A percentile compares a stretch with the other conserved stretches of the same genome.
Evolutionary conservation across 2,888 invertebrate genomes (phyloP).

Genomic region (Elmis aenea): DNA sequence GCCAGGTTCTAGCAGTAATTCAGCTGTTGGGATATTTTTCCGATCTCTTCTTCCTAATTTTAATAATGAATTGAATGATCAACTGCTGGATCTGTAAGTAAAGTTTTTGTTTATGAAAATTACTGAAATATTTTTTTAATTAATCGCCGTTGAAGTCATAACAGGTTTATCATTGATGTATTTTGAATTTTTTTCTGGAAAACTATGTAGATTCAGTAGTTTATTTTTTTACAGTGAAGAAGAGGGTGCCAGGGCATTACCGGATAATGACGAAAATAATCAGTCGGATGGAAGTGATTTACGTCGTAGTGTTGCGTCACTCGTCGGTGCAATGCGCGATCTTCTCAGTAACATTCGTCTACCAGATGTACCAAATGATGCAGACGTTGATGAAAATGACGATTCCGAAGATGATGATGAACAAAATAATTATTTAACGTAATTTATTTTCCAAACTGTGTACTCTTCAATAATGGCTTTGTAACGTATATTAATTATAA

Average conservation of each 20-base stretch:
- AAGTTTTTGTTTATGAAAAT: neutral
- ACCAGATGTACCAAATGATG: slow-evolving; percentile 54
- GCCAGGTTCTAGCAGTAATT: slow-evolving; percentile 28
- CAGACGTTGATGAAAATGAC: slow-evolving; percentile 49
- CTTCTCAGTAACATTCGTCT: slow-evolving; percentile 61
- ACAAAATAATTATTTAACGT: slow-evolving; percentile 46
- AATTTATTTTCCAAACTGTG: too few species aligned
- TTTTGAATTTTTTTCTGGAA: too few species aligned
- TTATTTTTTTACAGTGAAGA: slow-evolving; percentile 21
- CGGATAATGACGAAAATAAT: slow-evolving; percentile 39
- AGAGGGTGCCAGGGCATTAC: slow-evolving; percentile 29
- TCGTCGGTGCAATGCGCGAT: slow-evolving; percentile 70
- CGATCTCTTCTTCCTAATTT: slow-evolving; percentile 69
- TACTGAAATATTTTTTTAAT: neutral
- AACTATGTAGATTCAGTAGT: too few species aligned
- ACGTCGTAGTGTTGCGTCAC: slow-evolving; percentile 58
- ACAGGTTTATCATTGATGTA: too few species aligned
- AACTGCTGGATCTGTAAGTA: slow-evolving; percentile 11
- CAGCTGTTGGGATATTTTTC: slow-evolving; percentile 57
- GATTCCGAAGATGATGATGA: slow-evolving; percentile 50
- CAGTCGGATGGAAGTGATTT: slow-evolving; percentile 47
- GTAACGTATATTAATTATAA: too few species aligned
- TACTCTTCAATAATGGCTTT: too few species aligned
- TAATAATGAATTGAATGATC: slow-evolving; percentile 39
- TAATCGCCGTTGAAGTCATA: too few species aligned